phyloP scores from a whole-genome alignment of 2,113 vertebrate genomes.

The Bos indicus region DNA sequence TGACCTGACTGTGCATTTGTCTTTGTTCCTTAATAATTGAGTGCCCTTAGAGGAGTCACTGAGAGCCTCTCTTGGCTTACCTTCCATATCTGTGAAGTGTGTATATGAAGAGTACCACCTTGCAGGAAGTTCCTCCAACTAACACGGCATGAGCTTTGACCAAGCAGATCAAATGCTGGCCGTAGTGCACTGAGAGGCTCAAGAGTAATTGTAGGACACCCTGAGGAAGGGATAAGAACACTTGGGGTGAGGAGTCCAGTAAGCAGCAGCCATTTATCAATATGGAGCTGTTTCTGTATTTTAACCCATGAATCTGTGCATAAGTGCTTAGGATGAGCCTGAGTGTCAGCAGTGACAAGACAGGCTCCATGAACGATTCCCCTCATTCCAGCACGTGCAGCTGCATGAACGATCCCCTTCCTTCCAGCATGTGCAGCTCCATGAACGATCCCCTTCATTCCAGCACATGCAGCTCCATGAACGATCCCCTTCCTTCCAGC shows the following conservation, averaged over 20 bases:
- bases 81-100: neutral
- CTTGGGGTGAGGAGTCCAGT: neutral
- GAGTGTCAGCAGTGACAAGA: neutral
- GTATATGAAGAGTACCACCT: neutral
- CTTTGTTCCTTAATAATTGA: neutral
- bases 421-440: neutral
- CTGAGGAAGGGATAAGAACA: neutral
- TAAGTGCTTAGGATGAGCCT: neutral
- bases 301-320: neutral
- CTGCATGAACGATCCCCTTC: neutral
- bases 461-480: too few species aligned
- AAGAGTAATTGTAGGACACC: neutral
- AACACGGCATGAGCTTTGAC: neutral
- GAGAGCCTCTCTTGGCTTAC: neutral
- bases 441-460: neutral
- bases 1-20: neutral
- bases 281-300: neutral
- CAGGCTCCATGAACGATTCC: neutral
- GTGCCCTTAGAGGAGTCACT: neutral
- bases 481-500: neutral
- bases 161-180: neutral
- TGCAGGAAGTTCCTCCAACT: neutral
- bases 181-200: neutral
- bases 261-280: neutral
- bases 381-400: neutral